Evolutionary conservation across 2,888 invertebrate species (phyloP).

Genomic region (Sphaerophoria taeniata): DNA sequence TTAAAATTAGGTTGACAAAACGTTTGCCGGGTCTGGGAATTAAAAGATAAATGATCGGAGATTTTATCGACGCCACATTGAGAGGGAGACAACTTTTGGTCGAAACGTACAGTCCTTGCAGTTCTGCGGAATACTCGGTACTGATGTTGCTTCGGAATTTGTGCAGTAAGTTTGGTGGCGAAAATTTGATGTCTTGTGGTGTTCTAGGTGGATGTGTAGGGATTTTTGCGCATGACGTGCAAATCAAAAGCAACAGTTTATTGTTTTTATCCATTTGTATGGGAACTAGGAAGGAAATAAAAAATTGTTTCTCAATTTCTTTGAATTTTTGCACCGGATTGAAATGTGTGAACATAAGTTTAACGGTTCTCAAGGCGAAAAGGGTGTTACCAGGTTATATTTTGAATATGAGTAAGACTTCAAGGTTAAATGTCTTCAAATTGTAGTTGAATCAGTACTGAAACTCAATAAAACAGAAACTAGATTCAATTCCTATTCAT

Average conservation of each 20-base stretch:
- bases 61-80: not conserved
- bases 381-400: not conserved
- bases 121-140: slow-evolving; percentile 36
- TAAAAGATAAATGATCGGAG: slow-evolving; percentile 21
- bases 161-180: slow-evolving; percentile 8
- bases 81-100: not conserved
- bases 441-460: too few species aligned
- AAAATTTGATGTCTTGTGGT: not conserved
- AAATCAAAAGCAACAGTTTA: slow-evolving; percentile 54
- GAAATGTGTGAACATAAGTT: not conserved
- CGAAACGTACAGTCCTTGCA: slow-evolving; percentile 16
- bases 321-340: not conserved
- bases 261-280: not conserved
- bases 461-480: too few species aligned
- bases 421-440: too few species aligned
- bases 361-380: not conserved
- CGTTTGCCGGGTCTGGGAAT: slow-evolving; percentile 1
- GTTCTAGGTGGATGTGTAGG: not conserved
- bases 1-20: slow-evolving; percentile 28
- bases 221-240: slow-evolving; percentile 38
- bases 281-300: not conserved
- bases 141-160: slow-evolving; percentile 31
- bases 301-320: not conserved
- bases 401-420: too few species aligned
- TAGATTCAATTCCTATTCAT: too few species aligned